A percentile compares a stretch with the other conserved stretches of the same genome.
Conservation (phyloP, 1,140 invertebrate genomes). For the Philotrypesis tridentata region DNA sequence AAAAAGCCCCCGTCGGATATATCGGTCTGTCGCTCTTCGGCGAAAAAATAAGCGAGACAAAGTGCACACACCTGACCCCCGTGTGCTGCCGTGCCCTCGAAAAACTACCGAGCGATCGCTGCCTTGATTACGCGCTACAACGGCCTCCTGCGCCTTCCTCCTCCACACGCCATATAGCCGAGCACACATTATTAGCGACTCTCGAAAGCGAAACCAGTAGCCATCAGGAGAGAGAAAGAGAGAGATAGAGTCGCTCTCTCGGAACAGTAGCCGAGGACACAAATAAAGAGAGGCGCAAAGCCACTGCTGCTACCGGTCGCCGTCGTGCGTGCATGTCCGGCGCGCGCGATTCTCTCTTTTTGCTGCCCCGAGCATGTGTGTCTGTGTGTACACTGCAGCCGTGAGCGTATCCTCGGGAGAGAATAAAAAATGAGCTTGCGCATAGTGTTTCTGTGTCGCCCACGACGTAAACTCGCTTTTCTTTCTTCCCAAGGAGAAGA, state of each 20-base stretch:
- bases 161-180: too few relatives aligned
- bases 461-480: not conserved
- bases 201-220: slow-evolving; percentile 2
- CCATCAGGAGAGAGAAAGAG: not conserved
- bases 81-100: not conserved
- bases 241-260: not conserved
- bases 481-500: not conserved
- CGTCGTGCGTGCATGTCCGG: slow-evolving; percentile 28
- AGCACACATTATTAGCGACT: too few relatives aligned
- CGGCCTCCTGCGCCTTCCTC: not conserved
- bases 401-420: not conserved
- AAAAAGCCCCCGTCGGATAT: too few relatives aligned
- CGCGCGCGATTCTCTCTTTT: slow-evolving; percentile 21
- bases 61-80: too few relatives aligned
- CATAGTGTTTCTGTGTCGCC: slow-evolving; percentile 6
- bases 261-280: slow-evolving; percentile 11
- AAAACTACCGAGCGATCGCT: slow-evolving; percentile 12
- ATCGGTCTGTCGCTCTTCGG: not conserved
- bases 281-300: slow-evolving; percentile 26
- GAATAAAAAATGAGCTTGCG: too few relatives aligned
- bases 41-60: not conserved
- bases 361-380: not conserved
- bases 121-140: slow-evolving; percentile 12
- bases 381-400: not conserved
- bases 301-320: slow-evolving; percentile 31